A percentile compares a stretch with the other conserved stretches of the same genome.
Conservation (phyloP, 2,113 vertebrate genomes). For the Dissostichus mawsoni region DNA sequence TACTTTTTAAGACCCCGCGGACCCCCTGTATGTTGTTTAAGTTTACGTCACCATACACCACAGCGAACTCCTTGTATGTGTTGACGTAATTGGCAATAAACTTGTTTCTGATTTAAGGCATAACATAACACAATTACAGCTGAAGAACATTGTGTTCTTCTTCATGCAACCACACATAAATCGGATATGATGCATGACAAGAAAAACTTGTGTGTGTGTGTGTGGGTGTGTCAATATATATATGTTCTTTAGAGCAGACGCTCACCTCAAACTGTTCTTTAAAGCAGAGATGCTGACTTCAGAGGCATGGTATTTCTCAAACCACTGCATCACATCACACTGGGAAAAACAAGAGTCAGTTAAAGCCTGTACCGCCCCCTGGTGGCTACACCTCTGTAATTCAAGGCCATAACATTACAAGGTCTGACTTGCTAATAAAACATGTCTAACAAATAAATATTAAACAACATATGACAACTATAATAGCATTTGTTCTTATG, state of each 20-base stretch:
- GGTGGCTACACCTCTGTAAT: conserved; percentile 11
- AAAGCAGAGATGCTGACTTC: conserved; percentile 61
- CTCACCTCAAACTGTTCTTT: conserved; percentile 58
- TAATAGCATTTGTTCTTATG: not conserved
- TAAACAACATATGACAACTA: not conserved
- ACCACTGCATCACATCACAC: conserved; percentile 61
- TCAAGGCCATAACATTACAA: not conserved
- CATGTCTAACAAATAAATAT: not conserved
- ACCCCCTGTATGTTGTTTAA: not conserved
- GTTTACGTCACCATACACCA: not conserved
- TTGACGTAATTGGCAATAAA: too few species aligned
- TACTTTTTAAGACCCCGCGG: too few species aligned
- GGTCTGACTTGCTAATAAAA: too few species aligned
- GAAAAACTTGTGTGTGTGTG: not conserved
- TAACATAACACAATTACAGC: not conserved
- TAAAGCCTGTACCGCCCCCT: conserved; percentile 41
- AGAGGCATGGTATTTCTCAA: conserved; percentile 68
- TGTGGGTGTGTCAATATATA: too few species aligned
- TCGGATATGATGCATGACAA: not conserved
- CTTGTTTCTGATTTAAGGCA: too few species aligned
- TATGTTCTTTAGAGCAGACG: not conserved
- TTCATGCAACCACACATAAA: not conserved
- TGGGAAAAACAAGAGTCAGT: conserved; percentile 28
- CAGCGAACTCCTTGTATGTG: too few species aligned
- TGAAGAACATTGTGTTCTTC: not conserved